Conservation (phyloP, 1,140 invertebrate species). For the Cotesia glomerata region DNA sequence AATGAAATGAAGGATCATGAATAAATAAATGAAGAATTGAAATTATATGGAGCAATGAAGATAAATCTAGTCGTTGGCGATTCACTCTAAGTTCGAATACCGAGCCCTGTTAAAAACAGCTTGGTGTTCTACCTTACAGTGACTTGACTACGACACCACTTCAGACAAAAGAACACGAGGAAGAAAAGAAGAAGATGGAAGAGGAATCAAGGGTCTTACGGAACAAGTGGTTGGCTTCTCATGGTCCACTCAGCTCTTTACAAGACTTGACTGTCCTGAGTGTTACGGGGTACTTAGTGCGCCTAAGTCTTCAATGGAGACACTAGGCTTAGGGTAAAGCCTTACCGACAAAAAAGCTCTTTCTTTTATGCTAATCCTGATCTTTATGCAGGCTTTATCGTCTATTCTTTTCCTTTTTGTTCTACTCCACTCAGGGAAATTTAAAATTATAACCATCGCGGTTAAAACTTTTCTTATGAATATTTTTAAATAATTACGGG, state of each 20-base stretch:
- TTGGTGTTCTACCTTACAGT: constrained; percentile 92
- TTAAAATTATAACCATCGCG: neutral
- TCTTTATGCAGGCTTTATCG: no score
- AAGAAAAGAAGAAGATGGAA: neutral
- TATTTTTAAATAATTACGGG: neutral
- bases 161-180: neutral
- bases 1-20: neutral
- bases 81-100: constrained; percentile 87
- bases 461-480: no score
- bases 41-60: neutral
- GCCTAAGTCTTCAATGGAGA: no score
- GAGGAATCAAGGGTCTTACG: neutral
- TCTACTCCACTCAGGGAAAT: no score
- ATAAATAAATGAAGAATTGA: neutral
- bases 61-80: constrained; percentile 56
- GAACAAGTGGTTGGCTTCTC: constrained; percentile 1
- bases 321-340: no score
- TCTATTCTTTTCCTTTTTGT: no score
- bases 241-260: neutral
- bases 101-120: constrained; percentile 76
- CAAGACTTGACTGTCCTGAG: no score
- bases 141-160: constrained; percentile 64
- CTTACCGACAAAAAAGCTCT: no score
- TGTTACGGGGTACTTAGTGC: no score
- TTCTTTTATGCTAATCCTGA: no score